These are phyloP conservation scores for Nomada goodeniana DNA, from an alignment of 2,888 invertebrate species.

Conservation along the genomic window DNA sequence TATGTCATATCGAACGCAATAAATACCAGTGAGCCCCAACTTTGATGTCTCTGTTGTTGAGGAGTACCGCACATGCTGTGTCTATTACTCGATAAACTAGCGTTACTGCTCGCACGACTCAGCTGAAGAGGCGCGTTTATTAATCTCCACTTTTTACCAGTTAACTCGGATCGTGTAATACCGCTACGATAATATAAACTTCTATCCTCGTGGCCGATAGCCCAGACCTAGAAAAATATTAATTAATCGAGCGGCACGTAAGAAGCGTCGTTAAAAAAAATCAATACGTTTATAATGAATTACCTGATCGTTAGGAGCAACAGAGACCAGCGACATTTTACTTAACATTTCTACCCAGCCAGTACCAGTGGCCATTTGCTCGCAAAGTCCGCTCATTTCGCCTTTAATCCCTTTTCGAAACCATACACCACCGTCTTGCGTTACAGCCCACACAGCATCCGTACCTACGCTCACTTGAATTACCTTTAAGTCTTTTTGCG, in stretches of 20 bases:
- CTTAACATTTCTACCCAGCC: constrained; percentile 97
- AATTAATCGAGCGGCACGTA: constrained; percentile 1
- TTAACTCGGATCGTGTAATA: constrained; percentile 90
- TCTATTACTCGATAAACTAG: constrained; percentile 86
- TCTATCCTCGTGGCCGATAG: constrained; percentile 93
- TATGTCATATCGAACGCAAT: background rate
- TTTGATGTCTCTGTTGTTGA: constrained; percentile 87
- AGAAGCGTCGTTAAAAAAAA: background rate
- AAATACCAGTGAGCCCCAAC: constrained; percentile 87
- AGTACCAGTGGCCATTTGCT: constrained; percentile 91
- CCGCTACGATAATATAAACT: constrained; percentile 92
- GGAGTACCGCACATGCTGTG: constrained; percentile 82
- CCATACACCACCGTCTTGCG: constrained; percentile 94
- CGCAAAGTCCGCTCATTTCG: constrained; percentile 90
- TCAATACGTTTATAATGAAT: background rate
- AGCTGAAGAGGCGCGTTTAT: constrained; percentile 93
- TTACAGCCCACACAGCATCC: constrained; percentile 91
- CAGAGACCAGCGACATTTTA: constrained; percentile 92
- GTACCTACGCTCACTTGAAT: constrained; percentile 92
- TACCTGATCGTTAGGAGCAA: constrained; percentile 94
- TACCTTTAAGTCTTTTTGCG: constrained; percentile 89
- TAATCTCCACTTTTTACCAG: constrained; percentile 94
- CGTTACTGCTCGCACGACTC: constrained; percentile 92
- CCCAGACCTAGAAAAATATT: constrained; percentile 79
- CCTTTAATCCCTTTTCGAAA: constrained; percentile 91